These are phyloP conservation scores for Sciaenops ocellatus DNA, from an alignment of 2,797 vertebrate genomes.

Conservation along the genomic window DNA sequence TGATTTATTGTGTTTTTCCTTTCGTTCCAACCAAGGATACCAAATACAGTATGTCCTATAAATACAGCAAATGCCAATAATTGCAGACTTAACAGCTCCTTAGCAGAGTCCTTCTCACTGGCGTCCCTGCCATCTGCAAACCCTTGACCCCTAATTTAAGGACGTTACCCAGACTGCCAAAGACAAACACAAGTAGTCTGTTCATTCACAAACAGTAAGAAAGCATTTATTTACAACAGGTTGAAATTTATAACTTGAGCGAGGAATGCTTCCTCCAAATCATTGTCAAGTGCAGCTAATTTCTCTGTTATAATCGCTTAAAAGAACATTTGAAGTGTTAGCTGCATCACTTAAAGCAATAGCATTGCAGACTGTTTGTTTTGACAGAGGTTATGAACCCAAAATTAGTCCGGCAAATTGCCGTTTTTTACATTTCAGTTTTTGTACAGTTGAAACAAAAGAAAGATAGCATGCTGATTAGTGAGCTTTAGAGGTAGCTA, in stretches of 20 bases:
- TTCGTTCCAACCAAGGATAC: conserved; percentile 14
- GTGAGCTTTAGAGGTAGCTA: not conserved
- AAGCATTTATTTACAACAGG: conserved; percentile 13
- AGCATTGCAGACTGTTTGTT: too few relatives aligned
- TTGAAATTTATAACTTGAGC: not conserved
- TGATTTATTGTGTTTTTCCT: conserved; percentile 26
- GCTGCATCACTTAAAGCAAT: not conserved
- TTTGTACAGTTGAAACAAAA: too few relatives aligned
- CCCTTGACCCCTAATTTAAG: not conserved
- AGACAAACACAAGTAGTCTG: conserved; percentile 25
- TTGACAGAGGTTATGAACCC: too few relatives aligned
- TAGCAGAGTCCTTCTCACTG: not conserved
- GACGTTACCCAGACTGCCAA: conserved; percentile 11
- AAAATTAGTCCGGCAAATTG: too few relatives aligned
- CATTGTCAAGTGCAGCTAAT: not conserved
- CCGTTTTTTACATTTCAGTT: too few relatives aligned
- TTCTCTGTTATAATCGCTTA: not conserved
- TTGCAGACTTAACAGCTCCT: conserved; percentile 7
- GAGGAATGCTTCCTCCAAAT: not conserved
- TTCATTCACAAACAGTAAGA: conserved; percentile 2
- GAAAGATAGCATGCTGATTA: not conserved
- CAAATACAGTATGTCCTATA: conserved; percentile 20
- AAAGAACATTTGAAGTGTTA: not conserved
- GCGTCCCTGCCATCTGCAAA: conserved; percentile 14
- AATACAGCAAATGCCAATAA: conserved; percentile 22